A percentile compares a stretch with the other conserved stretches of the same genome.
phyloP scores from a whole-genome alignment of 2,797 vertebrate species.

The Crax fasciolata region DNA sequence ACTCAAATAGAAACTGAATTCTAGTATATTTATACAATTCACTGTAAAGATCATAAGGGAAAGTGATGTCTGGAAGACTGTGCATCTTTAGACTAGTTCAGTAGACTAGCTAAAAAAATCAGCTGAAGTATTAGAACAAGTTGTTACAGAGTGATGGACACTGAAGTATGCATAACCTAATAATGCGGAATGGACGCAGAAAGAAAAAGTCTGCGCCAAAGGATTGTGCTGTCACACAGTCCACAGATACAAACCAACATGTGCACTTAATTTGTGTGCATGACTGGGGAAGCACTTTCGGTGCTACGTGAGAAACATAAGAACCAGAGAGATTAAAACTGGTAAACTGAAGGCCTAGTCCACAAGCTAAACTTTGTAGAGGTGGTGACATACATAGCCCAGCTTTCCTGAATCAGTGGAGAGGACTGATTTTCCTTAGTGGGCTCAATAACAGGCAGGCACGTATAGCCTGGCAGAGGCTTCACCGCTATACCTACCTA shows the following conservation, averaged over 20 bases:
- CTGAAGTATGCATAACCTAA: neutral
- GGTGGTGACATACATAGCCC: neutral
- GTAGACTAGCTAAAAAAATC: neutral
- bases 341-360: neutral
- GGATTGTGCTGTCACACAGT: neutral
- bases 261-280: neutral
- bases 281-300: neutral
- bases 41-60: neutral
- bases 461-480: neutral
- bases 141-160: neutral
- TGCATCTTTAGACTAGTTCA: neutral
- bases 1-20: neutral
- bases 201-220: neutral
- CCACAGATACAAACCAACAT: neutral
- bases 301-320: neutral
- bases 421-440: neutral
- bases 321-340: neutral
- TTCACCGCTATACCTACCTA: neutral
- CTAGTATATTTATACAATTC: neutral
- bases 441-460: neutral
- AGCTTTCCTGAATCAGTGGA: neutral
- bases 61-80: neutral
- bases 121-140: neutral
- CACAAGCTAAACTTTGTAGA: neutral
- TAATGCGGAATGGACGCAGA: neutral